A percentile compares a stretch with the other conserved stretches of the same genome.
These are phyloP conservation scores for Dunckerocampus dactyliophorus DNA, from an alignment of 2,113 vertebrate genomes.

Conservation along the genomic window DNA sequence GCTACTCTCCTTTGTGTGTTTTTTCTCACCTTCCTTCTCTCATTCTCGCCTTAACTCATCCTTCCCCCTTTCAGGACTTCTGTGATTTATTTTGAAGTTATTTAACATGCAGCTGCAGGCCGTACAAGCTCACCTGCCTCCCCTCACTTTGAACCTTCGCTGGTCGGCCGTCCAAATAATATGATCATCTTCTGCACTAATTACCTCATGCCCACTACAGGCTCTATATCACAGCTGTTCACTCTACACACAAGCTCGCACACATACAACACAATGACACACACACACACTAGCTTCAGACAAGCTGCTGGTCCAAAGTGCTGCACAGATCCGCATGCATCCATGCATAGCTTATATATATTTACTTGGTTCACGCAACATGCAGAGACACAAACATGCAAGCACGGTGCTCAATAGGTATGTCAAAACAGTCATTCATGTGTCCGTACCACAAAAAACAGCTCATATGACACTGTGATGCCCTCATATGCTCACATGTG, in stretches of 20 bases:
- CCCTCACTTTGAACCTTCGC: slow-evolving; percentile 62
- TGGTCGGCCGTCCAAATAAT: slow-evolving; percentile 67
- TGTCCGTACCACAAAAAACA: slow-evolving; percentile 16
- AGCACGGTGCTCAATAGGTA: slow-evolving; percentile 3
- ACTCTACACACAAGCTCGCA: slow-evolving; percentile 8
- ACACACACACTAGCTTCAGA: slow-evolving; percentile 29
- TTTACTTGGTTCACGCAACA: slow-evolving; percentile 17
- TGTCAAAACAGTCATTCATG: slow-evolving; percentile 4
- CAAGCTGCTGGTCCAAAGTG: slow-evolving; percentile 41
- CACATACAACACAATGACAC: slow-evolving; percentile 19
- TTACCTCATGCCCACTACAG: slow-evolving; percentile 65
- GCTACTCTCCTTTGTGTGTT: slow-evolving; percentile 1
- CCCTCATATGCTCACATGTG: slow-evolving; percentile 10
- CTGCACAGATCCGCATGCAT: slow-evolving; percentile 13
- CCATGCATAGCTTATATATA: slow-evolving; percentile 23
- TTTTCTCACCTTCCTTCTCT: slow-evolving; percentile 20
- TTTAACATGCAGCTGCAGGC: slow-evolving; percentile 69
- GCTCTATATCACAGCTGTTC: slow-evolving; percentile 70
- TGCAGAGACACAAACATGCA: background rate
- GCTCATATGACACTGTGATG: slow-evolving; percentile 4
- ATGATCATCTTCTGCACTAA: slow-evolving; percentile 78
- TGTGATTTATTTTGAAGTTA: slow-evolving; percentile 60
- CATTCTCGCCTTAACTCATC: slow-evolving; percentile 1
- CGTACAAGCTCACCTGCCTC: slow-evolving; percentile 69
- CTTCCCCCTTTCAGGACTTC: slow-evolving; percentile 35